Evolutionary conservation across 2,888 invertebrate genomes (phyloP), one percentile per base, ranked within the genome.

Genomic region (Branchellion lobata): DNA sequence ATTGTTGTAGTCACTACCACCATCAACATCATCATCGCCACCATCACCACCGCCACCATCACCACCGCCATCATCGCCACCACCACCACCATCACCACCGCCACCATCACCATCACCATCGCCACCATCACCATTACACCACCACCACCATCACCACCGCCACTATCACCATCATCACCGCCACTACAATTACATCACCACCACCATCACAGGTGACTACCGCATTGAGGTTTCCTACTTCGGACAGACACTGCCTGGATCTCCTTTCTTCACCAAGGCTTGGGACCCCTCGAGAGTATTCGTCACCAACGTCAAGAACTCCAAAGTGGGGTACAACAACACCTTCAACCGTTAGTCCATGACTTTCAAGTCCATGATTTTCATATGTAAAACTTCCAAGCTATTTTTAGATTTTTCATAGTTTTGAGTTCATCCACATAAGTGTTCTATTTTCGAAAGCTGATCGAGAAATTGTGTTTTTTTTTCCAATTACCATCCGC

Each of bases 241-340:
- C 74, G 87, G 86, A 47, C 93, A 83, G 47, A 85, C 86, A 31
- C 85, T 98, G 0, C 94, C 93, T 86, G 97, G 96, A 73, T 95
- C 95, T 86, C 98, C 98, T 18, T 97, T 97, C 87, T 89, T 95
- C 31, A 93, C 96, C 78, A 96, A 96, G 86, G 96, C 96, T 14
- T 99, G 86, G 82, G 84, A 86, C 81, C 84, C 84, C 1, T 27
- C 33, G 29, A 79, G 75, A n/a, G 92, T 93, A 47, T 87, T 91
- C 80, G 90, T 92, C 2, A 92, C 80, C 69, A 80, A 80, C 65
- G 71, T 83, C 29, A 69, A 34, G 14, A 79, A 80, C 8, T 82
- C 83, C 11, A 53, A 79, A 0, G 61, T 82, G n/a, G 79, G 80
- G 1, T 61, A 76, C 33, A 74, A 80, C 24, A 71, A 29, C 76